These are phyloP conservation scores for Enteromius fasciolatus DNA, from an alignment of 2,797 vertebrate species.

Conservation along the genomic window DNA sequence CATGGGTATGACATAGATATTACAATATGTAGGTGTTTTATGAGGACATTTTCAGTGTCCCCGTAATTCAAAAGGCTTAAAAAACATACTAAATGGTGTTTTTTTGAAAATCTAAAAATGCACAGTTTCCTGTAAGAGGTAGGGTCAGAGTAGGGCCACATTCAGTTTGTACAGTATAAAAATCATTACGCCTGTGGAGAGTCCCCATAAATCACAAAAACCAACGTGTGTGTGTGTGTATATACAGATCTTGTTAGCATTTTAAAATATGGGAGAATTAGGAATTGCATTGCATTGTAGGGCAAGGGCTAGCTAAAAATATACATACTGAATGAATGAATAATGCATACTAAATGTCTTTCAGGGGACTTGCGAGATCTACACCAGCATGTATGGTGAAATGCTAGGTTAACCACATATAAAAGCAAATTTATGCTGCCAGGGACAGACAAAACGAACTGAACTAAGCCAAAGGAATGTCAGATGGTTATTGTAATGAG, in stretches of 20 bases:
- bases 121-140: too few species aligned
- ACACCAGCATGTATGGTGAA: constrained; percentile 3
- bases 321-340: background rate
- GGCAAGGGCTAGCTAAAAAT: background rate
- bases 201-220: too few species aligned
- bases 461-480: constrained; percentile 35
- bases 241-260: background rate
- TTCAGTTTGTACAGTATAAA: too few species aligned
- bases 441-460: constrained; percentile 15
- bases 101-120: too few species aligned
- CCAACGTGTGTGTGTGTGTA: background rate
- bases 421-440: constrained; percentile 19
- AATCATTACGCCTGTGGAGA: too few species aligned
- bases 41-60: too few species aligned
- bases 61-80: too few species aligned
- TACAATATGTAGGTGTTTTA: too few species aligned
- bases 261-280: background rate
- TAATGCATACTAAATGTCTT: background rate
- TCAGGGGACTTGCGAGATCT: background rate
- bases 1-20: too few species aligned
- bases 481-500: constrained; percentile 29
- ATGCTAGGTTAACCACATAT: background rate
- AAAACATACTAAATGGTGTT: too few species aligned
- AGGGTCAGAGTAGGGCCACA: too few species aligned
- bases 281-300: background rate